These are phyloP conservation scores for Artemisiospiza belli DNA, from an alignment of 2,113 vertebrate species.

Conservation along the genomic window DNA sequence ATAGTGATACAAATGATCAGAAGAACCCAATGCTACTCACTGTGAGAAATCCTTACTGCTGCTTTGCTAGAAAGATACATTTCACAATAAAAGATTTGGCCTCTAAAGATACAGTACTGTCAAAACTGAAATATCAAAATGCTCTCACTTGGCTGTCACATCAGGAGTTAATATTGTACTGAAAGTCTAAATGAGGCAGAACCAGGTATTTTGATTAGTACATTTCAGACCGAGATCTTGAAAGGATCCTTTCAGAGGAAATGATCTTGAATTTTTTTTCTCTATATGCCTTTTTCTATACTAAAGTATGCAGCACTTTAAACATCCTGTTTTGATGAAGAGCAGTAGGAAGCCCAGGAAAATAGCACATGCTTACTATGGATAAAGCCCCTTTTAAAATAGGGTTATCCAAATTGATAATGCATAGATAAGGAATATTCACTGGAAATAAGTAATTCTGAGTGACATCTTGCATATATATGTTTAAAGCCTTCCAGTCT, in stretches of 20 bases:
- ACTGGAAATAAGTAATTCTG: constrained; percentile 58
- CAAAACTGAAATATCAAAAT: background rate
- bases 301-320: background rate
- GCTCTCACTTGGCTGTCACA: background rate
- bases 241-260: background rate
- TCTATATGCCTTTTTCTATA: background rate
- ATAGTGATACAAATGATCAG: background rate
- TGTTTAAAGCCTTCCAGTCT: constrained; percentile 25
- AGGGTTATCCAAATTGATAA: constrained; percentile 53
- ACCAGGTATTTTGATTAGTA: background rate
- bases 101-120: background rate
- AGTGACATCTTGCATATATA: constrained; percentile 25
- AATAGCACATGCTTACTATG: constrained; percentile 28
- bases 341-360: background rate
- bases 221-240: background rate
- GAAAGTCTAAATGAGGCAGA: background rate
- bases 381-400: constrained; percentile 43
- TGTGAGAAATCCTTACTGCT: background rate
- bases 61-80: background rate
- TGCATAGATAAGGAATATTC: constrained; percentile 24
- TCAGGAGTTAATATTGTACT: background rate
- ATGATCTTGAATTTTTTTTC: background rate
- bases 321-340: background rate
- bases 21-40: background rate
- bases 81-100: background rate